Evolutionary conservation across 92 coral and sea anemone species (phyloP).

Genomic region (Zoanthus sociatus): DNA sequence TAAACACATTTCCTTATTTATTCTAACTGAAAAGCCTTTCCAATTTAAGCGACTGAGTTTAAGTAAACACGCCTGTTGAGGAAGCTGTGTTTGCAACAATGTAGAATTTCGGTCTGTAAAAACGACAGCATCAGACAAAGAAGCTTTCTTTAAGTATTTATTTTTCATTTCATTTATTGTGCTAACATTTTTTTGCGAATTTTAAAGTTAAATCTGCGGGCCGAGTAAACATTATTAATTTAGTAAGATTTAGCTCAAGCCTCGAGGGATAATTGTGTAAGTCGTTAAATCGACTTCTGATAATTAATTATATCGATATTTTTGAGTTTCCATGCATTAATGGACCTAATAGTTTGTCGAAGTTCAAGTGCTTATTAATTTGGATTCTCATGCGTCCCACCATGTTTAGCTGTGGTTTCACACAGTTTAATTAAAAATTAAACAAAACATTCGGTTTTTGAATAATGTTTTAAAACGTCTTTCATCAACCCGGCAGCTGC

Average conservation of each 20-base stretch:
- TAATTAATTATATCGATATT: neutral
- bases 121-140: neutral
- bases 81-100: neutral
- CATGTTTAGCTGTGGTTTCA: neutral
- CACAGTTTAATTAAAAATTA: conserved; percentile 38
- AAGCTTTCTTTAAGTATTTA: neutral
- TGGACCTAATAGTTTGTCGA: neutral
- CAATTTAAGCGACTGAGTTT: too few relatives aligned
- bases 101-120: neutral
- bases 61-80: too few relatives aligned
- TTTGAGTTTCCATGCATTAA: neutral
- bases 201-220: neutral
- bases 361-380: neutral
- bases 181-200: neutral
- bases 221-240: neutral
- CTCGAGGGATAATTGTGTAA: neutral
- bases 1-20: too few relatives aligned
- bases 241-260: neutral
- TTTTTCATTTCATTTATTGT: neutral
- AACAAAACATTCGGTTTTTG: neutral
- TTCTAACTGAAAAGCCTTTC: too few relatives aligned
- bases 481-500: conserved; percentile 11
- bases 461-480: conserved; percentile 10
- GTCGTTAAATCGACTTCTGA: neutral
- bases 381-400: neutral